phyloP scores from a whole-genome alignment of 2,888 invertebrate species.

The Philereme transversata region DNA sequence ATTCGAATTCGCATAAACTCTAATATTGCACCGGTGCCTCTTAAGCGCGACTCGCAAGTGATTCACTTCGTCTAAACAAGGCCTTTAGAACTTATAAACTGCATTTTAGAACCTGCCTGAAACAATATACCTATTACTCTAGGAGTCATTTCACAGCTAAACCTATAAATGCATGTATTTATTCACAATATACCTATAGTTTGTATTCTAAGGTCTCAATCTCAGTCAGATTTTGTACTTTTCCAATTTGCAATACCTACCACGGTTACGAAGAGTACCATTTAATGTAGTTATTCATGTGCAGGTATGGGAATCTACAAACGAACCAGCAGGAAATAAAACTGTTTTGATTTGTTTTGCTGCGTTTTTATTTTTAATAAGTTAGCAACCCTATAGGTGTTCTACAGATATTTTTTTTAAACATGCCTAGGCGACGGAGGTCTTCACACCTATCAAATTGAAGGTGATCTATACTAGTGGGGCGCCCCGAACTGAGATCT shows the following conservation, averaged over 20 bases:
- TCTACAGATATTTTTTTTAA: too few relatives aligned
- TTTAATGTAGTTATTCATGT: constrained; percentile 63
- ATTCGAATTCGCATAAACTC: neutral
- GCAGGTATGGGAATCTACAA: constrained; percentile 69
- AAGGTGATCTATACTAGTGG: too few relatives aligned
- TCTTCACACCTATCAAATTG: too few relatives aligned
- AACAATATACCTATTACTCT: neutral
- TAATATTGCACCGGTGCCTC: neutral
- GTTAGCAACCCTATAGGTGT: too few relatives aligned
- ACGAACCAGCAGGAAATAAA: constrained; percentile 78
- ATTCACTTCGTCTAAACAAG: constrained; percentile 5
- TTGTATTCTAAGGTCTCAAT: constrained; percentile 51
- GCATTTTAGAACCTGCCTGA: constrained; percentile 12
- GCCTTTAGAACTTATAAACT: constrained; percentile 6
- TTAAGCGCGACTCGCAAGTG: too few relatives aligned
- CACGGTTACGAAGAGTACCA: constrained; percentile 39
- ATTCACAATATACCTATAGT: constrained; percentile 36
- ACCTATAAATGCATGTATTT: constrained; percentile 44
- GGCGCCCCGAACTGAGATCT: too few relatives aligned
- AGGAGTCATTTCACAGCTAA: constrained; percentile 6
- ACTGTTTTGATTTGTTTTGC: constrained; percentile 80
- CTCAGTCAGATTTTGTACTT: constrained; percentile 48
- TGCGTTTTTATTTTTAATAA: constrained; percentile 54
- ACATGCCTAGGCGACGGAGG: too few relatives aligned
- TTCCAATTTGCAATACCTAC: constrained; percentile 31